Conservation (phyloP, 2,888 invertebrate genomes). For the Scelioninae gen. 2 region DNA sequence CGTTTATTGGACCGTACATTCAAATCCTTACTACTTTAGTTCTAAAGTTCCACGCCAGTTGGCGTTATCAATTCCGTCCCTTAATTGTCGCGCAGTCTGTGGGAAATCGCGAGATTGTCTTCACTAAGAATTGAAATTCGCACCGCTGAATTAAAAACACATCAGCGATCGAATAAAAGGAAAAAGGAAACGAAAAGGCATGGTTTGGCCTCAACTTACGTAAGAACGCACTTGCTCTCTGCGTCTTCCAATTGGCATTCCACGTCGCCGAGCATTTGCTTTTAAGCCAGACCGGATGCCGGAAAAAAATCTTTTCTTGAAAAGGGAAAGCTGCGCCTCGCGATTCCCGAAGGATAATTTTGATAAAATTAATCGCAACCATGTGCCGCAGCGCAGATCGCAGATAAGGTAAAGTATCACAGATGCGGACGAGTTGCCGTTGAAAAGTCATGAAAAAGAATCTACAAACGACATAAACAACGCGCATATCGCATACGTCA, state of each 20-base stretch:
- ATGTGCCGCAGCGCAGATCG: conserved; percentile 69
- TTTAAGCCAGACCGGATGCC: conserved; percentile 53
- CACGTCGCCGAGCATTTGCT: conserved; percentile 45
- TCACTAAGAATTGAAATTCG: too few species aligned
- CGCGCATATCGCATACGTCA: conserved; percentile 11
- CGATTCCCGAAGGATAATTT: conserved; percentile 56
- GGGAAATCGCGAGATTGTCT: too few species aligned
- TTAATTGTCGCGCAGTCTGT: too few species aligned
- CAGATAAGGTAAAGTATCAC: conserved; percentile 69
- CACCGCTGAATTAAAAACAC: too few species aligned
- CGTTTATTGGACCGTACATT: too few species aligned
- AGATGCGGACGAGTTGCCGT: conserved; percentile 56
- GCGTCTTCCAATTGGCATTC: conserved; percentile 52
- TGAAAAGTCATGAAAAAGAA: conserved; percentile 10
- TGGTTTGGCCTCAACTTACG: conserved; percentile 9
- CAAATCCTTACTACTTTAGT: too few species aligned
- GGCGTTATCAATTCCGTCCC: too few species aligned
- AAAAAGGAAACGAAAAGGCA: too few species aligned
- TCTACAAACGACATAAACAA: conserved; percentile 16
- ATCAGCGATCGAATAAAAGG: too few species aligned
- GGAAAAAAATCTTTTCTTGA: conserved; percentile 48
- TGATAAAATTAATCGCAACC: conserved; percentile 69
- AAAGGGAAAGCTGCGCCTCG: conserved; percentile 43
- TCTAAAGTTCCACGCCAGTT: too few species aligned
- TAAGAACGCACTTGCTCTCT: conserved; percentile 43